Evolutionary conservation across 2,888 invertebrate species (phyloP).

Genomic region (Sphinx pinastri): DNA sequence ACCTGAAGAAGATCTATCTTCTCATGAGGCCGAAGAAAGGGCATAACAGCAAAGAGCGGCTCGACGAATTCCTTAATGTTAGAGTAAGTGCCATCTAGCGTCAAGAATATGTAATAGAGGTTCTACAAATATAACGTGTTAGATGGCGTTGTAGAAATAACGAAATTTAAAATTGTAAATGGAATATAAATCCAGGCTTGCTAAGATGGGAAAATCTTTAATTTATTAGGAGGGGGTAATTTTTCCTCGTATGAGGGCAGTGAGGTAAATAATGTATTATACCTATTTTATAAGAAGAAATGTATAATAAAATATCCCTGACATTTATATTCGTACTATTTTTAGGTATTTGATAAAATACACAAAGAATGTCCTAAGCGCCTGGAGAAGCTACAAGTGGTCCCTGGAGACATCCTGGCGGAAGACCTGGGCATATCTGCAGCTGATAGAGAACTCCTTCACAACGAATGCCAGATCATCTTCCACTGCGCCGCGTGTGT

Average conservation of each 20-base stretch:
- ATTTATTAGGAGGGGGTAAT: too few species aligned
- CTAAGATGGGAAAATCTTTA: too few species aligned
- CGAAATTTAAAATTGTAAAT: too few species aligned
- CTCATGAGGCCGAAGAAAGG: slow-evolving; percentile 90
- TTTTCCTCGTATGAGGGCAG: too few species aligned
- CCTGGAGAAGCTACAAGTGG: slow-evolving; percentile 86
- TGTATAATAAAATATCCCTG: too few species aligned
- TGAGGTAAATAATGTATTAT: too few species aligned
- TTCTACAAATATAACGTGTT: neutral
- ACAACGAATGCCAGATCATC: slow-evolving; percentile 86
- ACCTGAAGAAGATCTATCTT: slow-evolving; percentile 87
- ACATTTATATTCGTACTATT: too few species aligned
- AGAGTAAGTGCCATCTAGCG: slow-evolving; percentile 69
- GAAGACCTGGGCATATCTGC: slow-evolving; percentile 85
- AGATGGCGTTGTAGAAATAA: neutral
- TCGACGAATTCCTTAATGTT: slow-evolving; percentile 83
- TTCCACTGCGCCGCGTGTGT: slow-evolving; percentile 96
- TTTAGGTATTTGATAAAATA: slow-evolving; percentile 83
- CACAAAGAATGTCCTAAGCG: slow-evolving; percentile 81
- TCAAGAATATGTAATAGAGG: neutral
- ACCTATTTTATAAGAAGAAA: too few species aligned
- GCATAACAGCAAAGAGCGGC: slow-evolving; percentile 83
- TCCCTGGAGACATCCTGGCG: slow-evolving; percentile 86
- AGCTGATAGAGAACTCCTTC: slow-evolving; percentile 83
- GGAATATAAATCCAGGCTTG: too few species aligned